Evolutionary conservation across 2,888 invertebrate genomes (phyloP).

Genomic region (Lingula anatina): DNA sequence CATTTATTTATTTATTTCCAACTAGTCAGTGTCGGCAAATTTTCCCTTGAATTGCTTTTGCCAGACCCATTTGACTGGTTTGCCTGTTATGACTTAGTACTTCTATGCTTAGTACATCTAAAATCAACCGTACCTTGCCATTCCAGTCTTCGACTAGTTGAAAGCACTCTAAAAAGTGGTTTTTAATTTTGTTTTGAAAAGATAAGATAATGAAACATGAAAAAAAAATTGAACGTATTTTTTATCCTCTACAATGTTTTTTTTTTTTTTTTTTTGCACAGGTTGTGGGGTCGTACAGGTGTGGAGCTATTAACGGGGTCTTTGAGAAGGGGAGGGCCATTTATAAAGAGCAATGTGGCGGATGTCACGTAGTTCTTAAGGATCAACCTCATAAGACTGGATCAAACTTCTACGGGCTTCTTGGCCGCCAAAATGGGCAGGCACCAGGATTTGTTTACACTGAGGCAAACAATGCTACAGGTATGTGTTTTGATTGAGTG

Average conservation of each 20-base stretch:
- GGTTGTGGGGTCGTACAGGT: too few relatives aligned
- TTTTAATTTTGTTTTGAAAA: not conserved
- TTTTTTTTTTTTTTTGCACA: not conserved
- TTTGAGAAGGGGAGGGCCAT: not conserved
- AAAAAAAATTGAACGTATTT: not conserved
- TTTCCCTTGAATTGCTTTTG: too few relatives aligned
- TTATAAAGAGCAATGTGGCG: not conserved
- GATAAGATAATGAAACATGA: not conserved
- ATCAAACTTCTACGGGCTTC: not conserved
- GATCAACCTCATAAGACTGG: not conserved
- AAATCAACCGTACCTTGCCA: too few relatives aligned
- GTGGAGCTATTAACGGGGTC: not conserved
- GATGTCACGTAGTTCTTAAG: constrained; percentile 54
- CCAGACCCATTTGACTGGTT: too few relatives aligned
- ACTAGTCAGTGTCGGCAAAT: too few relatives aligned
- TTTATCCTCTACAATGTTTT: not conserved
- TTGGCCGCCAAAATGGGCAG: not conserved
- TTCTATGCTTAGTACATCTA: too few relatives aligned
- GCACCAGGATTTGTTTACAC: not conserved
- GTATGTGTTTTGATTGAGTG: too few relatives aligned
- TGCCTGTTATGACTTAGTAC: too few relatives aligned
- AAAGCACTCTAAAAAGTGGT: too few relatives aligned
- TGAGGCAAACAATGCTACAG: not conserved
- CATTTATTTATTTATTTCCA: too few relatives aligned
- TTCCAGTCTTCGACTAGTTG: too few relatives aligned